A percentile compares a stretch with the other conserved stretches of the same genome.
Conservation (phyloP, 2,888 invertebrate genomes). For the Neoascia interrupta region DNA sequence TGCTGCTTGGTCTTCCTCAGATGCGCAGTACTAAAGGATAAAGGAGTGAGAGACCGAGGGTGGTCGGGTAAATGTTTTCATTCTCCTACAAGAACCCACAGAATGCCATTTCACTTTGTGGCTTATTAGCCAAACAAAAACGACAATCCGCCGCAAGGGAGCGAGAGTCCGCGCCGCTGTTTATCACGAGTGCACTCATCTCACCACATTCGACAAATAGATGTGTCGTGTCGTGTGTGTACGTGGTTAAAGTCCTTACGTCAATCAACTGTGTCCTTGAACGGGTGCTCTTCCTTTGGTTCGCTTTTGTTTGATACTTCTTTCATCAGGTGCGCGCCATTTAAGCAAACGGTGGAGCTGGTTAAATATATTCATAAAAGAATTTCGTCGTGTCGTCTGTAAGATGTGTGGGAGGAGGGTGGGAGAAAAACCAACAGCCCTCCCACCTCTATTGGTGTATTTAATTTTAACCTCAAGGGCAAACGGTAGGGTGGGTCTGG, state of each 20-base stretch:
- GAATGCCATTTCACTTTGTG: slow-evolving; percentile 57
- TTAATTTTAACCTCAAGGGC: slow-evolving; percentile 11
- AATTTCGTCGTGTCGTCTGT: slow-evolving; percentile 2
- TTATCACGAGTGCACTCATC: slow-evolving; percentile 60
- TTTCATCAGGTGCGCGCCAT: slow-evolving; percentile 26
- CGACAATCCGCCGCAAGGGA: neutral
- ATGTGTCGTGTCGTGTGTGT: neutral
- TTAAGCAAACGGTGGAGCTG: slow-evolving; percentile 33
- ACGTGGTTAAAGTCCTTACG: slow-evolving; percentile 25
- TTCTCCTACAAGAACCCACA: slow-evolving; percentile 21
- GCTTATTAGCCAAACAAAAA: slow-evolving; percentile 59
- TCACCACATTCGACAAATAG: slow-evolving; percentile 40
- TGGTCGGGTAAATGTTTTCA: slow-evolving; percentile 41
- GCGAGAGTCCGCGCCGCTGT: slow-evolving; percentile 44
- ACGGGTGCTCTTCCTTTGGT: slow-evolving; percentile 32
- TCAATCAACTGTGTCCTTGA: slow-evolving; percentile 65
- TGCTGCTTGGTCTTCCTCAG: neutral
- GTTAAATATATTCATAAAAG: slow-evolving; percentile 33
- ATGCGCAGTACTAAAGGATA: slow-evolving; percentile 44
- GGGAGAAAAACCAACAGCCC: neutral
- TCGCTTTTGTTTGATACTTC: slow-evolving; percentile 40
- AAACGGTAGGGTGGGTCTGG: neutral
- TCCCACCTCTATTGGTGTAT: slow-evolving; percentile 24
- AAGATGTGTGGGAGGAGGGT: neutral
- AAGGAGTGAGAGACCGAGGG: neutral